These are phyloP conservation scores for Perognathus longimembris DNA, from an alignment of 2,113 vertebrate species.

Conservation along the genomic window DNA sequence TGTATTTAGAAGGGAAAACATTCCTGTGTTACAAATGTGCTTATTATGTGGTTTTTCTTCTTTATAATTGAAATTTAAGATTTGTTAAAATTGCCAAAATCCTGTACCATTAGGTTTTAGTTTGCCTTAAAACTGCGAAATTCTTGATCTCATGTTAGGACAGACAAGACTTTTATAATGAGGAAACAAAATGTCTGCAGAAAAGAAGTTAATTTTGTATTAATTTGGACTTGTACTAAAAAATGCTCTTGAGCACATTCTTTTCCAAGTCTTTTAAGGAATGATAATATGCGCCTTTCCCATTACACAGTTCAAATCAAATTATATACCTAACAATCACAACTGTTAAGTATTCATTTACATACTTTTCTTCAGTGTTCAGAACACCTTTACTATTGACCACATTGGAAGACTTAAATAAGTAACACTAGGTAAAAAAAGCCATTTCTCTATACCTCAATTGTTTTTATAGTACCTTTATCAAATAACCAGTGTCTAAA, in stretches of 20 bases:
- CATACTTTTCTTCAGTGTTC: constrained; percentile 64
- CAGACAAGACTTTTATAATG: constrained; percentile 54
- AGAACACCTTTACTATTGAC: constrained; percentile 16
- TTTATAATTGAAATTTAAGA: constrained; percentile 64
- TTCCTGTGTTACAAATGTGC: constrained; percentile 40
- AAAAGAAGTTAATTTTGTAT: constrained; percentile 60
- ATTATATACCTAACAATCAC: constrained; percentile 76
- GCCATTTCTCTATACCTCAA: neutral
- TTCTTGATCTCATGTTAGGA: constrained; percentile 25
- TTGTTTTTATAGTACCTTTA: constrained; percentile 42
- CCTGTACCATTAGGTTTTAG: neutral
- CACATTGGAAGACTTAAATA: constrained; percentile 52
- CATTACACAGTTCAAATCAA: constrained; percentile 72
- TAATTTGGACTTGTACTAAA: constrained; percentile 67
- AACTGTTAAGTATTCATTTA: constrained; percentile 72
- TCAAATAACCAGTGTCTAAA: constrained; percentile 33
- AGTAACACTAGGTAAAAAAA: constrained; percentile 25
- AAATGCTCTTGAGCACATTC: constrained; percentile 44
- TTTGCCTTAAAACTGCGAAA: constrained; percentile 64
- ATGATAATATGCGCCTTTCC: constrained; percentile 72
- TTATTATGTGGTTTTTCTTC: constrained; percentile 65
- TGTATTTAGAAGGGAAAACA: constrained; percentile 55
- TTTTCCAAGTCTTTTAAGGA: constrained; percentile 68
- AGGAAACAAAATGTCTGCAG: constrained; percentile 60
- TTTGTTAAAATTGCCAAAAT: constrained; percentile 55